Conservation (phyloP, 2,888 invertebrate genomes). For the Elmis aenea region DNA sequence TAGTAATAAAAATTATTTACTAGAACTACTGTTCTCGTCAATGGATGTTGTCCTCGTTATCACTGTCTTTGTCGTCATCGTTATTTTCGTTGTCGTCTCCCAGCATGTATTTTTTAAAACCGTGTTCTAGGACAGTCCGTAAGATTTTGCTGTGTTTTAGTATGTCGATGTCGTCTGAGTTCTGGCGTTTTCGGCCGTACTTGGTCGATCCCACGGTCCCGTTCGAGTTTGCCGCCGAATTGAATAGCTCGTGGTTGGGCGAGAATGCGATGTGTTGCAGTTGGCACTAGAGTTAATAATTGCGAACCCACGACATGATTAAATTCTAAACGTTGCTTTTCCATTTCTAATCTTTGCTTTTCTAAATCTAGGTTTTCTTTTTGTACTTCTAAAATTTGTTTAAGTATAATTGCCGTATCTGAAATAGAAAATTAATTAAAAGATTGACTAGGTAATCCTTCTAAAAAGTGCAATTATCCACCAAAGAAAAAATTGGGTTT, state of each 20-base stretch:
- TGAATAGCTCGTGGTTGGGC: too few relatives aligned
- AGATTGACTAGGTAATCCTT: too few relatives aligned
- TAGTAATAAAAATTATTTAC: too few relatives aligned
- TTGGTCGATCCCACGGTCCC: not conserved
- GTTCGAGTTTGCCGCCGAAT: constrained; percentile 12
- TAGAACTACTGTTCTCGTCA: constrained; percentile 31
- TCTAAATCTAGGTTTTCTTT: constrained; percentile 50
- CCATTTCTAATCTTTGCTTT: constrained; percentile 50
- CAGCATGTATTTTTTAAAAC: constrained; percentile 43
- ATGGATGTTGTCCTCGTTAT: constrained; percentile 30
- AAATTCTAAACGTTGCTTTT: constrained; percentile 53
- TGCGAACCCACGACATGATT: constrained; percentile 48
- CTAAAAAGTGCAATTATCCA: too few relatives aligned
- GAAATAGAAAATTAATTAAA: constrained; percentile 25
- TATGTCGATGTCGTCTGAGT: constrained; percentile 29
- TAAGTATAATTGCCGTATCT: constrained; percentile 45
- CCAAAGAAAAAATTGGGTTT: too few relatives aligned
- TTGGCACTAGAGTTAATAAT: constrained; percentile 42
- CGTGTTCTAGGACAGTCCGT: constrained; percentile 38
- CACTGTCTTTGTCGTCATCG: constrained; percentile 25
- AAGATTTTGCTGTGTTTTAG: constrained; percentile 41
- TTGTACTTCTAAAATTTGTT: constrained; percentile 49
- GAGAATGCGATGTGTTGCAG: constrained; percentile 38
- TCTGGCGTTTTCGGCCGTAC: constrained; percentile 13
- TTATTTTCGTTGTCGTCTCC: constrained; percentile 25